Percentiles rank a stretch among this genome's conserved stretches.
These are phyloP conservation scores for Pseudachorutes palmiensis DNA, from an alignment of 1,140 invertebrate species.

Conservation along the genomic window DNA sequence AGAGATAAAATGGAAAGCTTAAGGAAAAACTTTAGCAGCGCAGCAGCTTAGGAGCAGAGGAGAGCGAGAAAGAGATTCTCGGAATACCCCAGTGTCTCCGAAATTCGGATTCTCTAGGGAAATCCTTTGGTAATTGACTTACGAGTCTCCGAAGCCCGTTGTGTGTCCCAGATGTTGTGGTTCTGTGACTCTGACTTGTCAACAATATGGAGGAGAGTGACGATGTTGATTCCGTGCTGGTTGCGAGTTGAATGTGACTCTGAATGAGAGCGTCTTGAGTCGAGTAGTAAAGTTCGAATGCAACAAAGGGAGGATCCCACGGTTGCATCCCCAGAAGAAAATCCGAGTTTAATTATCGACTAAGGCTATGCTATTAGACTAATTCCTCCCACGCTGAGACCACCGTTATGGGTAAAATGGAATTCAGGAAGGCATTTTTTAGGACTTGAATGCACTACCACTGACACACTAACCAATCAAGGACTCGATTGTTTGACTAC, in stretches of 20 bases:
- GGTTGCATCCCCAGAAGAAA: not conserved
- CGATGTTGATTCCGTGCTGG: too few species aligned
- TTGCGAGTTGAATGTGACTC: too few species aligned
- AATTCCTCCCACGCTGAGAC: not conserved
- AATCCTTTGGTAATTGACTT: too few species aligned
- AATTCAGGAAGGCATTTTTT: not conserved
- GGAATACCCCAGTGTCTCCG: too few species aligned
- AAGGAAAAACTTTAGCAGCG: too few species aligned
- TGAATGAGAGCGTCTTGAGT: not conserved
- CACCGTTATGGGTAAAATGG: not conserved
- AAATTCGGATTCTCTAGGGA: too few species aligned
- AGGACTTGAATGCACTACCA: not conserved
- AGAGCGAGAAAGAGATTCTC: too few species aligned
- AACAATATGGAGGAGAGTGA: too few species aligned
- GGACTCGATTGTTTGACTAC: too few species aligned
- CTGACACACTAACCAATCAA: not conserved
- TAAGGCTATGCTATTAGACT: not conserved
- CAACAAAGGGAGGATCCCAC: not conserved
- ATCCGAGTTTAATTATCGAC: not conserved
- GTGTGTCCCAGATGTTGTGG: not conserved
- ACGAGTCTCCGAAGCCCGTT: too few species aligned
- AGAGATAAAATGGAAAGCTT: too few species aligned
- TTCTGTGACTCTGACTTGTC: not conserved
- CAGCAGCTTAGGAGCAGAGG: too few species aligned
- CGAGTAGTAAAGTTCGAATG: not conserved